Evolutionary conservation across 2,888 invertebrate genomes (phyloP).

Genomic region (Acanthosepion pharaonis): DNA sequence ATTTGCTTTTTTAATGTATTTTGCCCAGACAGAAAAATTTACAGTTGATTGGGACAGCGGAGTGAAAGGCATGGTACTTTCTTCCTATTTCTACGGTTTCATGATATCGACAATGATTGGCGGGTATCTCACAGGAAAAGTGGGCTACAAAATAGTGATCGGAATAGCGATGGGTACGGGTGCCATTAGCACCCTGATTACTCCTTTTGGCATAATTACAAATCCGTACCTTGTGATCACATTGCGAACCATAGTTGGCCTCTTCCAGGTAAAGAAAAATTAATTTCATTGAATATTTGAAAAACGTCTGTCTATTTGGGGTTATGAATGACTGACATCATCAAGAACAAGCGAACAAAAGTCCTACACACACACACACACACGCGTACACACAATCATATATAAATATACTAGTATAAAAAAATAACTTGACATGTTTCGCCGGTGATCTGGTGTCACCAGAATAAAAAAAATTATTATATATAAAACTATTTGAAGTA

Average conservation of each 20-base stretch:
- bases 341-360: too few relatives aligned
- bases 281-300: too few relatives aligned
- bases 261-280: conserved; percentile 36
- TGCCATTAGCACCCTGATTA: conserved; percentile 46
- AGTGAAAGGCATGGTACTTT: conserved; percentile 48
- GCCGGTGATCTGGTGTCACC: too few relatives aligned
- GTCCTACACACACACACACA: too few relatives aligned
- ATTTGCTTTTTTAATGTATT: too few relatives aligned
- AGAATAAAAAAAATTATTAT: too few relatives aligned
- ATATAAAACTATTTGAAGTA: too few relatives aligned
- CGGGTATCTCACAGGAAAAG: conserved; percentile 38
- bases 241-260: conserved; percentile 38
- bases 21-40: neutral
- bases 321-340: too few relatives aligned
- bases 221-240: conserved; percentile 48
- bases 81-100: conserved; percentile 50
- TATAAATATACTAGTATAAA: too few relatives aligned
- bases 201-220: conserved; percentile 42
- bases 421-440: too few relatives aligned
- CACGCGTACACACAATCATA: too few relatives aligned
- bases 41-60: neutral
- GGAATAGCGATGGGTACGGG: conserved; percentile 47
- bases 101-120: conserved; percentile 49
- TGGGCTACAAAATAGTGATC: conserved; percentile 48
- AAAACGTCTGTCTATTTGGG: too few relatives aligned